Conservation (phyloP, 2,797 vertebrate species). For the Lacerta bilineata region DNA sequence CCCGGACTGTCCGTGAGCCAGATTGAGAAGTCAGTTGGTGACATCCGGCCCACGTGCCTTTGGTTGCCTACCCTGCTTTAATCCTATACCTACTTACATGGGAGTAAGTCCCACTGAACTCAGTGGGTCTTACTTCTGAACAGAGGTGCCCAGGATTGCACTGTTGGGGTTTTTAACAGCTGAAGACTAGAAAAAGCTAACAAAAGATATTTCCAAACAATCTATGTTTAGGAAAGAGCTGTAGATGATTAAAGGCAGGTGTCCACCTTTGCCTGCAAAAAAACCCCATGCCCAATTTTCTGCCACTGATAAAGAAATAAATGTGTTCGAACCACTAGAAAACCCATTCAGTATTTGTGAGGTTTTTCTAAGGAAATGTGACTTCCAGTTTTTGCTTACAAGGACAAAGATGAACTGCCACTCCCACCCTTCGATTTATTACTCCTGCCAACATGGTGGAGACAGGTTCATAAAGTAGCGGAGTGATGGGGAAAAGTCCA, state of each 20-base stretch:
- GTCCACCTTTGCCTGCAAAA: constrained; percentile 38
- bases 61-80: too few species aligned
- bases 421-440: not conserved
- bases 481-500: not conserved
- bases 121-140: not conserved
- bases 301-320: not conserved
- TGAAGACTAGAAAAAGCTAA: constrained; percentile 30
- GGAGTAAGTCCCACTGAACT: not conserved
- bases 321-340: not conserved
- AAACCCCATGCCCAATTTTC: constrained; percentile 25
- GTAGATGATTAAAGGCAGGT: constrained; percentile 22
- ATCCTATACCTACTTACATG: not conserved
- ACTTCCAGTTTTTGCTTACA: constrained; percentile 1
- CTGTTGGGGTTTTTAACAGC: not conserved
- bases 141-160: too few species aligned
- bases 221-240: constrained; percentile 38
- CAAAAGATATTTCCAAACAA: constrained; percentile 45
- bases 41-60: too few species aligned
- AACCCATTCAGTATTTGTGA: not conserved
- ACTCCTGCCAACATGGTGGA: not conserved
- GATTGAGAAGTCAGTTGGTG: too few species aligned
- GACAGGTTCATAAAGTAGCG: constrained; percentile 3
- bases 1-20: too few species aligned
- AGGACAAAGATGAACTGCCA: not conserved
- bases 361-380: not conserved